Percentiles rank a stretch among this genome's conserved stretches.
Evolutionary conservation across 1,140 invertebrate species (phyloP).

Genomic region (Lysiphlebus fabarum): DNA sequence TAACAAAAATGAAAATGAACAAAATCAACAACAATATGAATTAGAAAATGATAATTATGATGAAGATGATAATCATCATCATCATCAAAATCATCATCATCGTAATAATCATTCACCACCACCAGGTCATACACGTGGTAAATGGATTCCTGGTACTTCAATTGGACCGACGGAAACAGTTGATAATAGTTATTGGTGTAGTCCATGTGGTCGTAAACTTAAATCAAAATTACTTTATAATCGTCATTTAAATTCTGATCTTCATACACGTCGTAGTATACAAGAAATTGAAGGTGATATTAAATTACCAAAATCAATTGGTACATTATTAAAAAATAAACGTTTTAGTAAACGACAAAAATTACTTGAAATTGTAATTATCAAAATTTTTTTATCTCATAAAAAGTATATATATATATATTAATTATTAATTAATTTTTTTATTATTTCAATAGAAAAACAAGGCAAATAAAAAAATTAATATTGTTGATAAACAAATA

Average conservation of each 20-base stretch:
- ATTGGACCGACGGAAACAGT: constrained; percentile 38
- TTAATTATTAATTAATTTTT: background rate
- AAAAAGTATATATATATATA: background rate
- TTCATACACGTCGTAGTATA: constrained; percentile 68
- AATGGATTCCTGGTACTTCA: constrained; percentile 69
- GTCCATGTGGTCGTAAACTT: constrained; percentile 70
- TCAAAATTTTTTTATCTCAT: no score
- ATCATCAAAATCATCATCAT: no score
- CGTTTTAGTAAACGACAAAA: constrained; percentile 13
- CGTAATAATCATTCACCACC: no score
- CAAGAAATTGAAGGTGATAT: constrained; percentile 56
- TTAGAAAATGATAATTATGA: constrained; percentile 29
- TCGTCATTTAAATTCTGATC: constrained; percentile 69
- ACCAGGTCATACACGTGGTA: constrained; percentile 68
- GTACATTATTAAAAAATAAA: constrained; percentile 10
- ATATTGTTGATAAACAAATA: constrained; percentile 3
- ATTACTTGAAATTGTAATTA: constrained; percentile 15
- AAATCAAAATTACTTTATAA: constrained; percentile 71
- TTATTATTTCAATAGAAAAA: background rate
- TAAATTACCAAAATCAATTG: constrained; percentile 19
- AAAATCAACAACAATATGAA: constrained; percentile 29
- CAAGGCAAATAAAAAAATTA: background rate
- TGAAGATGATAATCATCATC: no score
- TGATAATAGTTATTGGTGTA: constrained; percentile 67
- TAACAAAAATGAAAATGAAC: no score